Base-by-base conservation (phyloP, 1,140 invertebrate genomes). In the Dendrolimus kikuchii region DNA sequence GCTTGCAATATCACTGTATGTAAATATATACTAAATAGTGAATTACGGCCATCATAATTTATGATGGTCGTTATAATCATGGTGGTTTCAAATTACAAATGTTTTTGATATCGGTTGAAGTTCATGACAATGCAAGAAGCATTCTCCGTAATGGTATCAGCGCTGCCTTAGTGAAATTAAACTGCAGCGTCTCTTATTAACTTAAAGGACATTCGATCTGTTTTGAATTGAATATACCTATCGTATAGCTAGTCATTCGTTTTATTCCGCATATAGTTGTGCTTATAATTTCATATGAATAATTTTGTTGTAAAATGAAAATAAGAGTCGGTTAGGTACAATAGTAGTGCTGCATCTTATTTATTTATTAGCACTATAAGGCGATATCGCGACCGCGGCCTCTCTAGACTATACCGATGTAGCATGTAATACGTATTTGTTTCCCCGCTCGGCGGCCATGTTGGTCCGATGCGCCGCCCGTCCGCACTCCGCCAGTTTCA, bases 281-380 rank as follows among this genome's bases (percentile, higher is more conserved):
- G 23, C 23, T 23, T n/a, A n/a, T 43, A 43, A 43, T 43, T 43
- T 43, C 42, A 43, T 23, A 23, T 23, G 3, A 23, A 23, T 23
- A 23, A 23, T 23, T 23, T 23, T 1, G 43, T 45, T 10, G 43
- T 10, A n/a, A n/a, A 45, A 8, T 37, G n/a, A n/a, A n/a, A 7
- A 7, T 36, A 38, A 48, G 37, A 36, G 42, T 37, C 46, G 36
- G 57, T 55, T 55, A 59, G 56, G 56, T 57, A 60, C 49, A 42
- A 57, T 59, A 58, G 53, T 58, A 58, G 45, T 43, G 54, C 40
- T 70, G 70, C 72, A 79, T 77, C 60, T 81, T 77, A 74, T 80
- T 80, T 80, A 78, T 82, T 82, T 82, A 82, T 78, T 78, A 78
- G 71, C 68, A 67, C 61, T 61, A 68, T 70, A 66, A 77, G 76